Conservation (phyloP, 2,888 invertebrate genomes). For the Cremastinae sp. region DNA sequence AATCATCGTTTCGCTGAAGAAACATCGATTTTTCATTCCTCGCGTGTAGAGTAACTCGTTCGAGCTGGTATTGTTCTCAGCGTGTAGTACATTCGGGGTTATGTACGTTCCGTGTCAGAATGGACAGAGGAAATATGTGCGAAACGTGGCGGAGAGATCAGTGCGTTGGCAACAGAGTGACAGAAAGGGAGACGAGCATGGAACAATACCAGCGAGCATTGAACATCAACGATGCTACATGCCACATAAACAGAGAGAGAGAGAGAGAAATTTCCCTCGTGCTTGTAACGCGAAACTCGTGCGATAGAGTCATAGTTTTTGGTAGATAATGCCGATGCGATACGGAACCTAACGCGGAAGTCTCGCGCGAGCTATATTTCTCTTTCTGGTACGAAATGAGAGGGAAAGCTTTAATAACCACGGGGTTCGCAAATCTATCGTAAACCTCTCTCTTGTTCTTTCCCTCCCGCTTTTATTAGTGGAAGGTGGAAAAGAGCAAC, state of each 20-base stretch:
- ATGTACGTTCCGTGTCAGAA: constrained; percentile 6
- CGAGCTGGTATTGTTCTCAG: not conserved
- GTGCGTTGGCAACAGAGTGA: constrained; percentile 14
- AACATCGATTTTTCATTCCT: not conserved
- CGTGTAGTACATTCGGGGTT: constrained; percentile 3
- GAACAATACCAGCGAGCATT: constrained; percentile 9
- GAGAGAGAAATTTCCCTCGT: constrained; percentile 17
- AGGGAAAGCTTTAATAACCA: constrained; percentile 35
- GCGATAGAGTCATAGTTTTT: constrained; percentile 58
- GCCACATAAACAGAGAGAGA: not conserved
- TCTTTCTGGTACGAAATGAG: constrained; percentile 32
- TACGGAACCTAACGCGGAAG: constrained; percentile 57
- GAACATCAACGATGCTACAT: constrained; percentile 9
- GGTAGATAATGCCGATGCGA: constrained; percentile 56
- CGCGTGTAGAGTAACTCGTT: not conserved
- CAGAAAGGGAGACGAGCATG: constrained; percentile 1
- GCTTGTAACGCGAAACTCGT: constrained; percentile 52
- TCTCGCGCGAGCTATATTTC: constrained; percentile 43
- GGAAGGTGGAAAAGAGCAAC: no score
- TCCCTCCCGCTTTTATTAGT: not conserved
- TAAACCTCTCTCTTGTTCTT: not conserved
- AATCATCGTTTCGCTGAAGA: not conserved
- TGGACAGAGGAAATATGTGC: constrained; percentile 26
- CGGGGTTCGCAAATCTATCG: constrained; percentile 13
- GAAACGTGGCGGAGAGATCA: constrained; percentile 26